Evolutionary conservation across 2,888 invertebrate genomes (phyloP).

Genomic region (Eutolmus rufibarbis): DNA sequence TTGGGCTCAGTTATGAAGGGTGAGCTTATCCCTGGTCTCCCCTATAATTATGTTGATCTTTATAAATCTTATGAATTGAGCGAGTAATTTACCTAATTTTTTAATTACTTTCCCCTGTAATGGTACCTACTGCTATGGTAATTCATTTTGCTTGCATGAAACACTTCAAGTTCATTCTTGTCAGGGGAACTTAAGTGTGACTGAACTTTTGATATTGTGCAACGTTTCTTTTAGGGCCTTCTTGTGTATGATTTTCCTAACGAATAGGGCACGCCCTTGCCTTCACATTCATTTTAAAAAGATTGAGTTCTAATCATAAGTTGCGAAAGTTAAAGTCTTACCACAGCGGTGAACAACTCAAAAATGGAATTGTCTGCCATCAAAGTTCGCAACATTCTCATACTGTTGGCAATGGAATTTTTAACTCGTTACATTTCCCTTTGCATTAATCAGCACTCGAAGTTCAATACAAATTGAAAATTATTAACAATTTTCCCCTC

Average conservation of each 20-base stretch:
- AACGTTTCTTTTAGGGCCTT: neutral
- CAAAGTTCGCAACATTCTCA: neutral
- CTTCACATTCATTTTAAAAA: neutral
- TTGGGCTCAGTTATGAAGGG: no score
- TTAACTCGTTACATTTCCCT: neutral
- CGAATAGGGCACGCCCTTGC: no score
- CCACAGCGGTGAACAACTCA: neutral
- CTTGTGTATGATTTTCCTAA: neutral
- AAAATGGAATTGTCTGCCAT: neutral
- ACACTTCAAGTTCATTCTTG: no score
- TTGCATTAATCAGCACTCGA: neutral
- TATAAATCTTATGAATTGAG: no score
- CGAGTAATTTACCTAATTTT: no score
- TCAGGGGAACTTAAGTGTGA: neutral
- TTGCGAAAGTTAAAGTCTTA: neutral
- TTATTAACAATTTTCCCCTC: constrained; percentile 23
- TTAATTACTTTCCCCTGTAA: no score
- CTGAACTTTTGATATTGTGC: neutral
- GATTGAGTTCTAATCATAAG: neutral
- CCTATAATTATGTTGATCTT: no score
- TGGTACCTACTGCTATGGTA: no score
- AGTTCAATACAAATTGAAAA: constrained; percentile 10
- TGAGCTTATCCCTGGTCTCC: no score
- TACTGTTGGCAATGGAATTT: neutral
- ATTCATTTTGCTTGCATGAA: no score